Conservation (phyloP, 2,113 vertebrate genomes). For the Pituophis catenifer region DNA sequence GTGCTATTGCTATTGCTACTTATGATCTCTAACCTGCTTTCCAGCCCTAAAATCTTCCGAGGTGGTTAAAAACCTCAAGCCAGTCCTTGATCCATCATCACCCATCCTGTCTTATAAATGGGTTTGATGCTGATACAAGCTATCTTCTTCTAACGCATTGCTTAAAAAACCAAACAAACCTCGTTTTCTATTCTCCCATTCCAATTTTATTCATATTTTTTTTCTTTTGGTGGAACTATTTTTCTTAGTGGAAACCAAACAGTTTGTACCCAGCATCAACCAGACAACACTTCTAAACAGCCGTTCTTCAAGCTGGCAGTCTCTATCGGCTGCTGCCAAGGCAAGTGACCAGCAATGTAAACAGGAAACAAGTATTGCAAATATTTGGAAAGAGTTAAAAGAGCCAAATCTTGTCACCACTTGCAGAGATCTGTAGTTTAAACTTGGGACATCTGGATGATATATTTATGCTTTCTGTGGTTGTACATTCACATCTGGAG, state of each 20-base stretch:
- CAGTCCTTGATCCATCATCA: not conserved
- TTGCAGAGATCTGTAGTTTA: conserved; percentile 71
- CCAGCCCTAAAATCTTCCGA: not conserved
- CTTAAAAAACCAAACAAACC: not conserved
- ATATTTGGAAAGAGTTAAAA: conserved; percentile 48
- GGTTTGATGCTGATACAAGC: not conserved
- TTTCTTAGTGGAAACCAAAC: conserved; percentile 12
- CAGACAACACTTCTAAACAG: conserved; percentile 44
- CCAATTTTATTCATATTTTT: conserved; percentile 9
- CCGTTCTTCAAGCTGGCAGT: conserved; percentile 50
- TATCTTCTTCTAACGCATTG: not conserved
- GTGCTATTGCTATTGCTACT: not conserved
- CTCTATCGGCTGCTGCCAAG: conserved; percentile 49
- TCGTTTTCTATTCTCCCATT: conserved; percentile 44
- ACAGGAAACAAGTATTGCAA: conserved; percentile 52
- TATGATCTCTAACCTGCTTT: not conserved
- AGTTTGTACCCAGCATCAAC: conserved; percentile 49
- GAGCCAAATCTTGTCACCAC: conserved; percentile 72
- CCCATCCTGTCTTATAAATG: not conserved
- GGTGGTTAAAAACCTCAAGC: not conserved
- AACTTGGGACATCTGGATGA: conserved; percentile 80
- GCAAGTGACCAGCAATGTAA: conserved; percentile 60
- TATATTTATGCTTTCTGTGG: conserved; percentile 62
- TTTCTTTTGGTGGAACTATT: conserved; percentile 17
- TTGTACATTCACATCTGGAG: conserved; percentile 79